Evolutionary conservation across 2,797 vertebrate genomes (phyloP).

Genomic region (Rhinichthys osculus): DNA sequence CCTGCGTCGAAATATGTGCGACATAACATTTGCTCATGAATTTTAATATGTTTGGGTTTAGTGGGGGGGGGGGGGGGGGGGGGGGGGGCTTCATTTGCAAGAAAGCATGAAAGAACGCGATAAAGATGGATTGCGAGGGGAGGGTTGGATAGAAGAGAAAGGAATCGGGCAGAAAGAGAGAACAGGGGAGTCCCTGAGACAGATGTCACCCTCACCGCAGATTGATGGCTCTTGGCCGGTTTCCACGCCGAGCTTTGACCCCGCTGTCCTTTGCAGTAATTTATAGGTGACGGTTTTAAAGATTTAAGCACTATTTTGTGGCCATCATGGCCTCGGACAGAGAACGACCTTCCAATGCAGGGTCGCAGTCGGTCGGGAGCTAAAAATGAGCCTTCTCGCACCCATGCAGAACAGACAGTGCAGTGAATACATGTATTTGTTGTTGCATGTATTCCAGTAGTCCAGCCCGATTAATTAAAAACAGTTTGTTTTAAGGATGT

Average conservation of each 20-base stretch:
- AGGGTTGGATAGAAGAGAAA: slow-evolving; percentile 52
- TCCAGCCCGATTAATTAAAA: slow-evolving; percentile 46
- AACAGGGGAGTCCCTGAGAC: slow-evolving; percentile 81
- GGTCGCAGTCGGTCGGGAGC: slow-evolving; percentile 17
- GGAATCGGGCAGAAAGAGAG: slow-evolving; percentile 50
- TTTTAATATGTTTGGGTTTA: slow-evolving; percentile 56
- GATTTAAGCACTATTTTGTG: slow-evolving; percentile 81
- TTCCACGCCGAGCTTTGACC: slow-evolving; percentile 81
- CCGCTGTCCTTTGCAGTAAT: slow-evolving; percentile 83
- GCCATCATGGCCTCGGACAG: slow-evolving; percentile 74
- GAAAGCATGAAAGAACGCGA: slow-evolving; percentile 22
- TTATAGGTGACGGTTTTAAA: slow-evolving; percentile 81
- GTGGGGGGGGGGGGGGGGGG: slow-evolving; percentile 9
- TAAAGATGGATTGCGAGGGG: slow-evolving; percentile 58
- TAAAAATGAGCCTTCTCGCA: slow-evolving; percentile 38
- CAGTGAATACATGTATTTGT: slow-evolving; percentile 12
- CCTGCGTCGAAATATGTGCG: slow-evolving; percentile 30
- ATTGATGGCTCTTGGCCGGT: slow-evolving; percentile 81
- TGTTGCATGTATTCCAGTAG: slow-evolving; percentile 5
- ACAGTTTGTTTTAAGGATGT: slow-evolving; percentile 44
- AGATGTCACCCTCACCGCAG: slow-evolving; percentile 80
- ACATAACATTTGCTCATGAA: slow-evolving; percentile 43
- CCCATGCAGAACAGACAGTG: slow-evolving; percentile 20
- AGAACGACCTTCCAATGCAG: slow-evolving; percentile 74
- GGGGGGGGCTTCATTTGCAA: slow-evolving; percentile 44